phyloP scores from a whole-genome alignment of 2,888 invertebrate genomes.

The Pachliopta kotzebuea region DNA sequence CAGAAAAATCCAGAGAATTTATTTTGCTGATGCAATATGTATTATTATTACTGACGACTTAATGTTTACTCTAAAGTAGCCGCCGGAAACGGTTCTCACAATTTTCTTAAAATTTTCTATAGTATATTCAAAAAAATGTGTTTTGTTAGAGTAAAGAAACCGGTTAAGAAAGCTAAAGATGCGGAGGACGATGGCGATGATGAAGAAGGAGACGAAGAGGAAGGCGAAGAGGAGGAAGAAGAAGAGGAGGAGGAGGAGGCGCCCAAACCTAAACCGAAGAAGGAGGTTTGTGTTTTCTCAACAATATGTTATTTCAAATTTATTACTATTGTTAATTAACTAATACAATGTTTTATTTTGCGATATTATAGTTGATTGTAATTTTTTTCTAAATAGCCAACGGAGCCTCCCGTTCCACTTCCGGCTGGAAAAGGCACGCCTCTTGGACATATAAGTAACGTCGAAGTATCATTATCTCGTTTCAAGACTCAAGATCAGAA shows the following conservation, averaged over 20 bases:
- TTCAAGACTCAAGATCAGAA: conserved; percentile 86
- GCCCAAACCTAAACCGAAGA: conserved; percentile 72
- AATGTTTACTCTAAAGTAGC: too few relatives aligned
- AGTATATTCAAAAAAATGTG: not conserved
- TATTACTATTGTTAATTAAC: too few relatives aligned
- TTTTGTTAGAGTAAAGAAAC: conserved; percentile 57
- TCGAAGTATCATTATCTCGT: conserved; percentile 82
- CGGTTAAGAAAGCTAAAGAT: conserved; percentile 63
- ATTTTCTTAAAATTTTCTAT: too few relatives aligned
- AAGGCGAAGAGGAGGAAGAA: conserved; percentile 66
- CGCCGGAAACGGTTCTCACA: too few relatives aligned
- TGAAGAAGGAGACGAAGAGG: conserved; percentile 59
- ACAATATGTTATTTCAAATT: not conserved
- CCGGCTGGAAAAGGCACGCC: conserved; percentile 83
- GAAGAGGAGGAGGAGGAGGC: conserved; percentile 72
- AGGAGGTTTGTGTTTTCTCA: conserved; percentile 57
- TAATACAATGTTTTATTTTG: too few relatives aligned
- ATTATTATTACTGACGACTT: too few relatives aligned
- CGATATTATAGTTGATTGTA: not conserved
- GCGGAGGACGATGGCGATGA: conserved; percentile 64
- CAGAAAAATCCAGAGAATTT: too few relatives aligned
- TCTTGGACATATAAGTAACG: conserved; percentile 84
- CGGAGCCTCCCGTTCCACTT: conserved; percentile 75
- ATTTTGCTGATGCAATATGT: too few relatives aligned
- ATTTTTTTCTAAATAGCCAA: conserved; percentile 53